These are phyloP conservation scores for Phaethon lepturus DNA, from an alignment of 2,113 vertebrate genomes.

Conservation along the genomic window DNA sequence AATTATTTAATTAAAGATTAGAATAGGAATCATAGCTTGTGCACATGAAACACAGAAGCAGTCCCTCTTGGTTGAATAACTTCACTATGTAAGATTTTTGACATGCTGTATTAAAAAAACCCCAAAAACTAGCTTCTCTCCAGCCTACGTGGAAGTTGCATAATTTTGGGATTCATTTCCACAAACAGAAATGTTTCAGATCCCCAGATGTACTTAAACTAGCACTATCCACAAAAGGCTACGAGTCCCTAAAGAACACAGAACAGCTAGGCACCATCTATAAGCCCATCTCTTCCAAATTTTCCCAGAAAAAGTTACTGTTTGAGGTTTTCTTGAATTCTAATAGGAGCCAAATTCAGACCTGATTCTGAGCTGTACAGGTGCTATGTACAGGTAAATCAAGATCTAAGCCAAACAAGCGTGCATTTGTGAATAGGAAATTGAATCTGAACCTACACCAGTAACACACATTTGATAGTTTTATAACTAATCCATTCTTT, in stretches of 20 bases:
- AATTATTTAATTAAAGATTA: neutral
- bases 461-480: neutral
- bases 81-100: neutral
- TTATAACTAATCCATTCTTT: neutral
- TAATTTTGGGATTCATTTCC: neutral
- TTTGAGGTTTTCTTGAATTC: neutral
- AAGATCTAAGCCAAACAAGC: neutral
- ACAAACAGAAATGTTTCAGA: neutral
- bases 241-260: neutral
- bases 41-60: neutral
- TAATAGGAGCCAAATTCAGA: neutral
- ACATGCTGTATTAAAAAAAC: fast-evolving
- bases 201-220: neutral
- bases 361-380: neutral
- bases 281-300: neutral
- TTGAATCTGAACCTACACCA: neutral
- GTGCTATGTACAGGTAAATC: neutral
- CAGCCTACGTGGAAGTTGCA: fast-evolving
- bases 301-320: neutral
- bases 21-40: neutral
- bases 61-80: neutral
- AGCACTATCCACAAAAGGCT: neutral
- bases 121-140: neutral
- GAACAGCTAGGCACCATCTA: neutral
- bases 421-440: neutral